Evolutionary conservation across 2,888 invertebrate species (phyloP).

Genomic region (Hirtodrosophila duncani): DNA sequence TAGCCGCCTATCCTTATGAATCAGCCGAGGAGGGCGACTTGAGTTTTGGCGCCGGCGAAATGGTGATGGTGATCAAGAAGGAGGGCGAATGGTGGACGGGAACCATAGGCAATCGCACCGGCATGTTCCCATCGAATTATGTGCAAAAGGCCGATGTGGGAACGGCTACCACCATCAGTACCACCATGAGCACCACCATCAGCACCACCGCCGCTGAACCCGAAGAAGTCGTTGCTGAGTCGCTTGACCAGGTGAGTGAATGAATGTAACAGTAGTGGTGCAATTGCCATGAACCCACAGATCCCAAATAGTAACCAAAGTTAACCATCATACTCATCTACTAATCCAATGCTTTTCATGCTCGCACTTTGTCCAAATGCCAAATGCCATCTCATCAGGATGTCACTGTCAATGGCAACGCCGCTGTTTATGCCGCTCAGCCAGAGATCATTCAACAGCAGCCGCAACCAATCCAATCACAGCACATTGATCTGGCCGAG

Average conservation of each 20-base stretch:
- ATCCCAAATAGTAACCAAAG: conserved; percentile 20
- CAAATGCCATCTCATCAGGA: conserved; percentile 47
- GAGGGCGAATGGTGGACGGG: conserved; percentile 99
- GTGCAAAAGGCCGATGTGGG: conserved; percentile 85
- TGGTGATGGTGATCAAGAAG: conserved; percentile 90
- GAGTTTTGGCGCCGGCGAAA: conserved; percentile 90
- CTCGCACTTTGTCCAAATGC: conserved; percentile 39
- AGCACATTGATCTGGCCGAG: conserved; percentile 32
- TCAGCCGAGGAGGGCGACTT: conserved; percentile 95
- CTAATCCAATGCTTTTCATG: conserved; percentile 70
- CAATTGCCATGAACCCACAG: conserved; percentile 4
- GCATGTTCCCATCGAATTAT: conserved; percentile 99
- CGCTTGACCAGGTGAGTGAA: conserved; percentile 53
- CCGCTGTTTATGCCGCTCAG: conserved; percentile 44
- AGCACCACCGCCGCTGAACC: conserved; percentile 20
- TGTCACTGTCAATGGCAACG: conserved; percentile 50
- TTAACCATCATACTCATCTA: conserved; percentile 62
- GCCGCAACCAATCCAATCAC: conserved; percentile 21
- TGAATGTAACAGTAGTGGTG: background rate
- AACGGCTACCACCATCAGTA: conserved; percentile 28
- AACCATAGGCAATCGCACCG: conserved; percentile 86
- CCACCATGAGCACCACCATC: background rate
- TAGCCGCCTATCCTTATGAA: conserved; percentile 93
- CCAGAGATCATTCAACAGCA: conserved; percentile 20
- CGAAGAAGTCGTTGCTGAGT: conserved; percentile 26